Conservation (phyloP, 2,797 vertebrate genomes). For the Siniperca scherzeri region DNA sequence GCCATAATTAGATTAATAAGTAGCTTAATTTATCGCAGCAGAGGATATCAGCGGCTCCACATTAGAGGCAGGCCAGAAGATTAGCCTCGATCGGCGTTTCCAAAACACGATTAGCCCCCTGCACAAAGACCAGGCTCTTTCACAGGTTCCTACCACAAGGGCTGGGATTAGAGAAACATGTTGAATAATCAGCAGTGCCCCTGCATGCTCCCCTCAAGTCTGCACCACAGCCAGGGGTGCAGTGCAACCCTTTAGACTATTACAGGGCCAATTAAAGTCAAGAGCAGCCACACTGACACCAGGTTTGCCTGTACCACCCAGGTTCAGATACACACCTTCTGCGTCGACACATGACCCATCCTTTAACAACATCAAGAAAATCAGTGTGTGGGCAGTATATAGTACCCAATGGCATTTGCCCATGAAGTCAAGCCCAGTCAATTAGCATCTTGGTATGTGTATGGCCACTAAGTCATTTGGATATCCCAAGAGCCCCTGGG, state of each 20-base stretch:
- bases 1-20: constrained; percentile 99
- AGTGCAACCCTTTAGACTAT: constrained; percentile 65
- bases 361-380: constrained; percentile 5
- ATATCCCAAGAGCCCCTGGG: constrained; percentile 67
- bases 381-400: background rate
- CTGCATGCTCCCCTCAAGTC: constrained; percentile 79
- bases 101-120: constrained; percentile 96
- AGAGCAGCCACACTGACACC: constrained; percentile 58
- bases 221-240: constrained; percentile 73
- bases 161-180: constrained; percentile 85
- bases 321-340: constrained; percentile 35
- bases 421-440: constrained; percentile 52
- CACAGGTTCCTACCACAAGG: constrained; percentile 90
- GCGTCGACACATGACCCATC: background rate
- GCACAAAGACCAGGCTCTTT: constrained; percentile 90
- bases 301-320: constrained; percentile 53
- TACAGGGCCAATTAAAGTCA: constrained; percentile 73
- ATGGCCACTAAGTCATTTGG: constrained; percentile 65
- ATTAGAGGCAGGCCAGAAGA: constrained; percentile 96
- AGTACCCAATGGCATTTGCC: constrained; percentile 36
- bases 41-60: constrained; percentile 98
- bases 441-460: constrained; percentile 59
- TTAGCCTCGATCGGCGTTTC: constrained; percentile 94
- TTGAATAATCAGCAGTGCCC: constrained; percentile 86
- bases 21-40: constrained; percentile 99